Percentiles rank a stretch among this genome's conserved stretches.
These are phyloP conservation scores for Sebastes cheni DNA, from an alignment of 2,797 vertebrate species.

Conservation along the genomic window DNA sequence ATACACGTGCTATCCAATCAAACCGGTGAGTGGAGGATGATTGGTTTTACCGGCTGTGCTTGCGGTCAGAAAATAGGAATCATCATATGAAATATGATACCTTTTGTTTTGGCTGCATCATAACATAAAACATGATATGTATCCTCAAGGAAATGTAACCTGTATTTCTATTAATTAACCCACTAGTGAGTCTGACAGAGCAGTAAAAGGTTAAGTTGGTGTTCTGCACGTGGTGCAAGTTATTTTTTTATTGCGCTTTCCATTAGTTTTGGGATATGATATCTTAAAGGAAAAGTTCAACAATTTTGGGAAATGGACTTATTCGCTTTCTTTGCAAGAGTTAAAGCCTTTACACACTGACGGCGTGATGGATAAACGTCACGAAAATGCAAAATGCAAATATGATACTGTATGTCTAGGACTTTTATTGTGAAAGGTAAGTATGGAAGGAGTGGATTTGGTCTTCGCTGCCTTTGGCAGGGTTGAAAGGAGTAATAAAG, in stretches of 20 bases:
- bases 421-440: neutral
- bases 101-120: neutral
- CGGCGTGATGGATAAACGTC: neutral
- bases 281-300: neutral
- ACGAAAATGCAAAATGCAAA: too few relatives aligned
- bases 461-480: neutral
- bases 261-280: neutral
- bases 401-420: neutral
- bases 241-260: conserved; percentile 6
- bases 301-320: neutral
- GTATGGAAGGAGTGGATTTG: neutral
- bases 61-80: neutral
- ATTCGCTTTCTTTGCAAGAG: neutral
- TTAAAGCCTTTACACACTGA: neutral
- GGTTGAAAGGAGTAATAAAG: neutral
- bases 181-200: neutral
- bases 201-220: neutral
- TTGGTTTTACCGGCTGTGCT: conserved; percentile 28
- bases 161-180: conserved; percentile 10
- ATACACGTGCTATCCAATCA: conserved; percentile 13
- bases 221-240: conserved; percentile 6
- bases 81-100: conserved; percentile 4
- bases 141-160: neutral
- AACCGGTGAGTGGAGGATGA: neutral
- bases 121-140: neutral